Evolutionary conservation across 2,888 invertebrate genomes (phyloP).

Genomic region (Bellardia bayeri): DNA sequence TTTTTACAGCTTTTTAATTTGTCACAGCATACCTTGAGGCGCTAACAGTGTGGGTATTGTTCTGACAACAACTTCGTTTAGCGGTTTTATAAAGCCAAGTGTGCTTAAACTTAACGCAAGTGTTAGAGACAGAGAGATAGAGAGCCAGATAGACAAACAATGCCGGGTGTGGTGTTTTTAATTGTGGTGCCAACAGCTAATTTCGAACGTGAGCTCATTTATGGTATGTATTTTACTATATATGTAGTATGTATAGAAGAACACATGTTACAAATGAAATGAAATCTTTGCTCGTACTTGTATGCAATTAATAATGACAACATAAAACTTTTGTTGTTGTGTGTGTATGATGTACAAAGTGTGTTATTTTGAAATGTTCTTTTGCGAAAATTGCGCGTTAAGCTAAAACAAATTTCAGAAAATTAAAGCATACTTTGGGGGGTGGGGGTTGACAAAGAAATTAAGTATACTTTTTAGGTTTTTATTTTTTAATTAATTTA

Average conservation of each 20-base stretch:
- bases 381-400: background rate
- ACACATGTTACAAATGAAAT: constrained; percentile 33
- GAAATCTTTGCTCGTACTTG: constrained; percentile 14
- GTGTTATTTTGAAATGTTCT: constrained; percentile 20
- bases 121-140: background rate
- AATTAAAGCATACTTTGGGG: background rate
- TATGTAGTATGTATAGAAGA: background rate
- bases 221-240: constrained; percentile 78
- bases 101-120: background rate
- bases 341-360: background rate
- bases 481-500: no score
- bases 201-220: constrained; percentile 86
- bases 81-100: background rate
- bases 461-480: constrained; percentile 19
- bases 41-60: background rate
- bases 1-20: constrained; percentile 43
- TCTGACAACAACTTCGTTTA: background rate
- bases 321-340: constrained; percentile 20
- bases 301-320: constrained; percentile 39
- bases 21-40: constrained; percentile 62
- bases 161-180: constrained; percentile 89
- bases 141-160: constrained; percentile 76
- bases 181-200: constrained; percentile 89
- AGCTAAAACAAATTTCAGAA: background rate
- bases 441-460: background rate